phyloP scores from a whole-genome alignment of 2,113 vertebrate species.

The Anolis carolinensis region DNA sequence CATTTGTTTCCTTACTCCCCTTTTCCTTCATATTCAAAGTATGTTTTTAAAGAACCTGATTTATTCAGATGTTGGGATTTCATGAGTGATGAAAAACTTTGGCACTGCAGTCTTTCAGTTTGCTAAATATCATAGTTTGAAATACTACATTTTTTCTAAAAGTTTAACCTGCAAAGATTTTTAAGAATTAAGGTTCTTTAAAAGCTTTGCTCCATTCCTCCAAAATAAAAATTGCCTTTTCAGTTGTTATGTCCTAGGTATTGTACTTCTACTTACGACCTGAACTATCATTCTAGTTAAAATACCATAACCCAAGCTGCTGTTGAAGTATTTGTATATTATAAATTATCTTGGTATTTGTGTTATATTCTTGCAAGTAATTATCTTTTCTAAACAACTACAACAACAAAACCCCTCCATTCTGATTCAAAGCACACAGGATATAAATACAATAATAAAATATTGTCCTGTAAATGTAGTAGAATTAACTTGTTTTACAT shows the following conservation, averaged over 20 bases:
- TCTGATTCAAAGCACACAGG: slow-evolving; percentile 82
- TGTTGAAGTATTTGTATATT: slow-evolving; percentile 83
- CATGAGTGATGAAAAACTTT: slow-evolving; percentile 75
- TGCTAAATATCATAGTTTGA: slow-evolving; percentile 91
- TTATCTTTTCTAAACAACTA: slow-evolving; percentile 84
- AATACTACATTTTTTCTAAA: slow-evolving; percentile 82
- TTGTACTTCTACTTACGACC: slow-evolving; percentile 80
- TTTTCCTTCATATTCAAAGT: slow-evolving; percentile 64
- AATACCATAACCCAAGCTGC: slow-evolving; percentile 73
- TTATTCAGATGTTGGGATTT: slow-evolving; percentile 81
- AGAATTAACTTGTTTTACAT: slow-evolving; percentile 83
- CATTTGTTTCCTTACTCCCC: slow-evolving; percentile 44
- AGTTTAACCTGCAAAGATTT: slow-evolving; percentile 79
- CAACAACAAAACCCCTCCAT: slow-evolving; percentile 71
- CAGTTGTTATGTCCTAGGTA: slow-evolving; percentile 78
- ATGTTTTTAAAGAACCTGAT: slow-evolving; percentile 53
- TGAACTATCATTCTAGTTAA: slow-evolving; percentile 69
- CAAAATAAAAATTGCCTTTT: slow-evolving; percentile 80
- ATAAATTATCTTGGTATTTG: slow-evolving; percentile 82
- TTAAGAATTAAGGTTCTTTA: slow-evolving; percentile 84
- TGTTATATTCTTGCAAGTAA: slow-evolving; percentile 80
- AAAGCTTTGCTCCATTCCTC: slow-evolving; percentile 80
- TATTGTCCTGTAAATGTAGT: slow-evolving; percentile 81
- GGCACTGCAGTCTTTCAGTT: slow-evolving; percentile 78
- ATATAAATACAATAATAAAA: slow-evolving; percentile 79